Evolutionary conservation across 2,888 invertebrate species (phyloP), one percentile per base, ranked within the genome.

Genomic region (Cataglyphis livida): DNA sequence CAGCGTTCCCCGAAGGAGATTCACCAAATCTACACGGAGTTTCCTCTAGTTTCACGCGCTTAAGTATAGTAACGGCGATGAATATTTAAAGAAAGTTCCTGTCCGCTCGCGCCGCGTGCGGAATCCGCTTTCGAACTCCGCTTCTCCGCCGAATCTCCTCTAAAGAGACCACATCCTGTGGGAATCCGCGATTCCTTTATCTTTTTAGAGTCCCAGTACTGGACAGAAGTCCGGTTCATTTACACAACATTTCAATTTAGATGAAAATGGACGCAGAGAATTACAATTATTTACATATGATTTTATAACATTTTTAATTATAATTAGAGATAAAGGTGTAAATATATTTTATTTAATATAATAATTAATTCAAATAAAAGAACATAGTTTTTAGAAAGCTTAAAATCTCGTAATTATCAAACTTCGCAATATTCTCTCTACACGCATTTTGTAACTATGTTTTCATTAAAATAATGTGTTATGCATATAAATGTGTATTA

Each of bases 61-160:
- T 90, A 91, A 91, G 87, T 90, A 91, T 90, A 82, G 84, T 83
- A 87, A 82, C 57, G 57, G 84, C 84, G 85, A 85, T 90, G 88
- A 89, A 91, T 91, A 88, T 91, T 91, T 91, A 83, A 91, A 84
- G 73, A 74, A 48, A 59, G 65, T 65, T 57, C 64, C 44, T 70
- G 70, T 74, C 35, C 66, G 61, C 70, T 32, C 41, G 65, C 74
- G 44, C 28, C 44, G 57, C 57, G 41, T 54, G 35, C 57, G 61
- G 15, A 78, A 57, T 78, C 76, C 41, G 18, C 21, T 51, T 61
- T 66, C 41, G 66, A 38, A 65, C 66, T 76, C 21, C 21, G 44
- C 51, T 38, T 61, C 68, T 88, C 66, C 82, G 68, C 10, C 28
- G 9, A 68, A 76, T 57, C 51, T 76, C 28, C 44, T 32, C 57